Base-by-base conservation (phyloP, 1,140 invertebrate species). In the Diprion similis region DNA sequence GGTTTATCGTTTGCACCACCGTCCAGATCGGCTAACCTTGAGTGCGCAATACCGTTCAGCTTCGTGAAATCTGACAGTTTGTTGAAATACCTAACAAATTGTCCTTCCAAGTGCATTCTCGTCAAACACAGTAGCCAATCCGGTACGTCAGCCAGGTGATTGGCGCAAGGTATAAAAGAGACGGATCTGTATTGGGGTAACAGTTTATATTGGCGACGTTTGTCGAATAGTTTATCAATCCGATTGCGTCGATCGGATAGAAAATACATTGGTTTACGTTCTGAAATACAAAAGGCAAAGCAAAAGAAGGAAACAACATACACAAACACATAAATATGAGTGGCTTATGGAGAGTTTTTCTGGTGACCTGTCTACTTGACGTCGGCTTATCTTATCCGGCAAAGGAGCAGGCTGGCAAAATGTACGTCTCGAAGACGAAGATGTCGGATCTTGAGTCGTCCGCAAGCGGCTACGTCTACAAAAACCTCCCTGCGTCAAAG, bases 141-240 rank as follows among this genome's bases (percentile, higher is more conserved):
- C 76, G 72, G 68, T 72, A 71, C 51, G 72, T 47, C 70, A 67
- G 73, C 72, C 66, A 74, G 68, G 45, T n/a, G 69, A 78, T 75
- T 70, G 70, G 59, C 73, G 70, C 68, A 73, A 79, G 48, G 72
- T 85, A 85, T 85, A 85, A 85, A 85, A 85, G 84, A 80, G 75
- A 72, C 67, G 59, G 67, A 51, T 72, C 71, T 76, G 73, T 73
- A 69, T 72, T 64, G 47, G 64, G 17, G 46, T 82, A 80, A 79
- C 78, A 85, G 84, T 83, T 71, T 76, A 74, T 79, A 71, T 68
- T 73, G 72, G 76, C 74, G 73, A 70, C 76, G 69, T 80, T 75
- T 18, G 51, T 45, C 66, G 66, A 68, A 45, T 59, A 59, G 51
- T 59, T 59, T 59, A 59, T 15, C 6, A 37, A 37, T 37, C 24